Conservation (phyloP, 2,888 invertebrate species). For the Pandemis cinnamomeana region DNA sequence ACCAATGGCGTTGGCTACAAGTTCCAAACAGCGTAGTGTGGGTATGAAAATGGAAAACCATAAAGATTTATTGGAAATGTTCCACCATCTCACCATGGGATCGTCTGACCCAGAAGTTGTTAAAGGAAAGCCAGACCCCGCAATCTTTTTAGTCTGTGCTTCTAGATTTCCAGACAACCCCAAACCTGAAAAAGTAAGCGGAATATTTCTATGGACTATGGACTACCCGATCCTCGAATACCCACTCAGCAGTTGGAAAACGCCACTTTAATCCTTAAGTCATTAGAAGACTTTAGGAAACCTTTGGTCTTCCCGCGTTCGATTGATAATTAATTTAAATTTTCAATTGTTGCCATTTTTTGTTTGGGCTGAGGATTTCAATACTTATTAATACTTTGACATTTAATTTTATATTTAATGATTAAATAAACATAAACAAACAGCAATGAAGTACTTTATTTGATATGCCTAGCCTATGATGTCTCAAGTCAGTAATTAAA, state of each 20-base stretch:
- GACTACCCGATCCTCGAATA: background rate
- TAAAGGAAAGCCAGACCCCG: slow-evolving; percentile 94
- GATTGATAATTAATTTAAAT: too few relatives aligned
- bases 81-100: slow-evolving; percentile 90
- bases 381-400: too few relatives aligned
- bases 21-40: slow-evolving; percentile 76
- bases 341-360: too few relatives aligned
- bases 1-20: slow-evolving; percentile 94
- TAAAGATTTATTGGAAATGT: background rate
- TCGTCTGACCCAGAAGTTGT: slow-evolving; percentile 93
- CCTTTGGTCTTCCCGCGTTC: too few relatives aligned
- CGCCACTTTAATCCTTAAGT: background rate
- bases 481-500: too few relatives aligned
- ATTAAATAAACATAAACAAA: too few relatives aligned
- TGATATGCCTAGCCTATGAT: too few relatives aligned
- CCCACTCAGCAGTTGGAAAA: background rate
- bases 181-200: slow-evolving; percentile 81
- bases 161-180: slow-evolving; percentile 88
- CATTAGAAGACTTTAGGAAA: background rate
- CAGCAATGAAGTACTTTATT: too few relatives aligned
- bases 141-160: slow-evolving; percentile 92
- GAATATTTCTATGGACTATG: too few relatives aligned
- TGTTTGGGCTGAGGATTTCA: too few relatives aligned
- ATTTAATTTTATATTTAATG: too few relatives aligned
- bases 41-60: background rate